A percentile compares a stretch with the other conserved stretches of the same genome.
These are phyloP conservation scores for Odobenus rosmarus DNA, from an alignment of 2,113 vertebrate species.

Conservation along the genomic window DNA sequence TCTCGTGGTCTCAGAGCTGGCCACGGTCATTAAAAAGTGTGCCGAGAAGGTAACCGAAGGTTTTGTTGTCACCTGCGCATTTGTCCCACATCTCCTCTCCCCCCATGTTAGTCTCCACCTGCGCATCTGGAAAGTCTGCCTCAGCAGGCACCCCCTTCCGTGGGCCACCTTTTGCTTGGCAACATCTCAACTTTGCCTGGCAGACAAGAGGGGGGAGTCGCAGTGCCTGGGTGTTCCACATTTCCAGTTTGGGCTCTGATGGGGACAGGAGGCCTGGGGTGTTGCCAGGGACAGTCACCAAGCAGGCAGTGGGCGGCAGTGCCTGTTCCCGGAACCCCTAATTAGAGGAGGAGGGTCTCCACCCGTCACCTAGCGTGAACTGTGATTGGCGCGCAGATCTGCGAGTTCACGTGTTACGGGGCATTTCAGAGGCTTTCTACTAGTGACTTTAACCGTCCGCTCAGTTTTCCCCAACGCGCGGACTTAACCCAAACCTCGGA, in stretches of 20 bases:
- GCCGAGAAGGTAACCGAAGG: constrained; percentile 84
- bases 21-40: constrained; percentile 87
- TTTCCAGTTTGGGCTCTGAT: fast-evolving
- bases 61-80: constrained; percentile 7
- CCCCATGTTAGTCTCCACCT: neutral
- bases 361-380: neutral
- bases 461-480: neutral
- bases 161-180: neutral
- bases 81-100: neutral
- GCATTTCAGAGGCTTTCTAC: neutral
- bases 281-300: neutral
- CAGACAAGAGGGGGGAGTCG: too few relatives aligned
- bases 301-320: neutral
- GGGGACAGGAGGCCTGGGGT: neutral
- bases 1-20: constrained; percentile 86
- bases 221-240: fast-evolving
- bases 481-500: neutral
- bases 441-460: neutral
- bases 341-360: neutral
- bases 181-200: too few relatives aligned
- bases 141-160: constrained; percentile 27
- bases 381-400: neutral
- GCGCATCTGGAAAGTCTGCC: constrained; percentile 57
- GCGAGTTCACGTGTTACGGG: fast-evolving
- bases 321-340: fast-evolving